phyloP scores from a whole-genome alignment of 2,113 vertebrate genomes.

The Tonatia bakeri region DNA sequence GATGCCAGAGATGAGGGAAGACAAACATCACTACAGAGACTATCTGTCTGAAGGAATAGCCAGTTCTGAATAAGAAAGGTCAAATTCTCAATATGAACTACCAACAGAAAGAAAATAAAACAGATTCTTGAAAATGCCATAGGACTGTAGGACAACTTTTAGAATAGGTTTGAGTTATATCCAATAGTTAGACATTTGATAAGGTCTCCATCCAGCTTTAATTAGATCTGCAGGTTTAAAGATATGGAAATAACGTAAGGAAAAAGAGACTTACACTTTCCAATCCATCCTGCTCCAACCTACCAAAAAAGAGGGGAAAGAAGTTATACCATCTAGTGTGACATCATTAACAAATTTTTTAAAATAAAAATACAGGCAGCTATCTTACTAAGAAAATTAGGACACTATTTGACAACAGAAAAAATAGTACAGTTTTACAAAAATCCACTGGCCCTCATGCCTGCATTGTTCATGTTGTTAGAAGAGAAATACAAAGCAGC shows the following conservation, averaged over 20 bases:
- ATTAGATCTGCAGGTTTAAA: neutral
- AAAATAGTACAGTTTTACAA: neutral
- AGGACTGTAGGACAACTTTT: neutral
- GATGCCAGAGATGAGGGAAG: neutral
- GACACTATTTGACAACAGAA: neutral
- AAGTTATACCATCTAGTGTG: neutral
- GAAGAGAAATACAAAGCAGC: neutral
- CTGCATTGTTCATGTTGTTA: neutral
- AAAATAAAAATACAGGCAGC: neutral
- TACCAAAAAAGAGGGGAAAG: constrained; percentile 71
- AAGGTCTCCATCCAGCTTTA: neutral
- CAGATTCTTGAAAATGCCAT: neutral
- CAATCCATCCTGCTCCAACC: constrained; percentile 96
- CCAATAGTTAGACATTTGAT: neutral
- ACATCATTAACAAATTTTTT: neutral
- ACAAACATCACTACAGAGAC: neutral
- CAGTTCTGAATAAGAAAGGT: neutral
- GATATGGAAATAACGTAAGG: neutral
- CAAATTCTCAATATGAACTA: neutral
- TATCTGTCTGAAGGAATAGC: neutral
- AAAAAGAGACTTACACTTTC: constrained; percentile 91
- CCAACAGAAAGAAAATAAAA: neutral
- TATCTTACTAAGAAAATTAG: neutral
- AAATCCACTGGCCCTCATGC: neutral
- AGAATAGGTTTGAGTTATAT: neutral